Base-by-base conservation (phyloP, 1,140 invertebrate species). In the Tetramorium alpestre region DNA sequence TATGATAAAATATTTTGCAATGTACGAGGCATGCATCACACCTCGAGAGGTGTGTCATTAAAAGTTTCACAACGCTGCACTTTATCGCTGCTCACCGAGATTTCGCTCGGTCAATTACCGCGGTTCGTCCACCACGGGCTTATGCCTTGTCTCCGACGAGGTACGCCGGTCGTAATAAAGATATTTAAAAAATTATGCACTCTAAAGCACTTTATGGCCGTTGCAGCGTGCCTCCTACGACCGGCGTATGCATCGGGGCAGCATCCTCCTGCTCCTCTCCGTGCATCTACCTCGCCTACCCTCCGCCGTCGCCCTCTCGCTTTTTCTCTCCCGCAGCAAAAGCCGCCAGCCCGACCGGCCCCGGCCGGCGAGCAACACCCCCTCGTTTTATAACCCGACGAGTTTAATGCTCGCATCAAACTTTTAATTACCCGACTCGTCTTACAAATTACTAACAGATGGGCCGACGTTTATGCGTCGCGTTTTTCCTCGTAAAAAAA, bases 401-500 rank as follows among this genome's bases (percentile, higher is more conserved):
- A 94, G 92, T 94, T 94, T 95, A 94, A 94, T 94, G 93, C 89
- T 92, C 93, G 93, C 94, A 94, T 95, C 93, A 94, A 94, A 94
- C 92, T 95, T 95, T 95, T 95, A 95, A 94, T 95, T 95, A 93
- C 93, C 89, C 92, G 87, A 90, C 93, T 94, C 91, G 91, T 91
- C 93, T 94, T 94, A 93, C 93, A 95, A 94, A 95, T 94, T 95
- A 93, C 93, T 90, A 94, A 94, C 94, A 95, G 94, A 94, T 94
- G 93, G 93, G 92, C 87, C 90, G 89, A 88, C 88, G 91, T 90
- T 92, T 92, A 92, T 91, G 89, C 86, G 91, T 91, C 85, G 87
- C 90, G 86, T 54, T 91, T 92, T 91, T 73, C 64, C 75, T 67
- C 75, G 78, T 93, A 92, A 94, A 94, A 92, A 93, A 94, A 93